These are phyloP conservation scores for Sebastes hopkinsi DNA, from an alignment of 2,797 vertebrate species.

Conservation along the genomic window DNA sequence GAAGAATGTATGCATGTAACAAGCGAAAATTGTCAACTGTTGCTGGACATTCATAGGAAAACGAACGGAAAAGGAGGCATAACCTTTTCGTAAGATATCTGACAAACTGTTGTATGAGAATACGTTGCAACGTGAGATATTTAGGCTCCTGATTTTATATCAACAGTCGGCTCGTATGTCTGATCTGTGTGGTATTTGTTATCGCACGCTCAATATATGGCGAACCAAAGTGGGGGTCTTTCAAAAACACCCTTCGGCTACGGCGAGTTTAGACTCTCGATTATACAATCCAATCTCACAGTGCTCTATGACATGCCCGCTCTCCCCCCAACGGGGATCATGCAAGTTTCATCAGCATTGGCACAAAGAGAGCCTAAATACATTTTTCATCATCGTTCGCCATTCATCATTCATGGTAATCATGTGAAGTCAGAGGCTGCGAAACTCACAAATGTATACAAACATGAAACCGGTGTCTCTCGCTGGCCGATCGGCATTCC, in stretches of 20 bases:
- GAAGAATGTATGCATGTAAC: too few relatives aligned
- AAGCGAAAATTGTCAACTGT: too few relatives aligned
- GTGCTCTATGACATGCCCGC: slow-evolving; percentile 34
- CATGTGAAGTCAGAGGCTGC: slow-evolving; percentile 35
- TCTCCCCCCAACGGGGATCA: slow-evolving; percentile 37
- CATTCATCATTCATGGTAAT: slow-evolving; percentile 65
- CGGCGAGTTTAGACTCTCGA: slow-evolving; percentile 7
- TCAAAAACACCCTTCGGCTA: slow-evolving; percentile 1
- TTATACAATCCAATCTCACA: slow-evolving; percentile 51
- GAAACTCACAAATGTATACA: slow-evolving; percentile 36
- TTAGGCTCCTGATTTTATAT: background rate
- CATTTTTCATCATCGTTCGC: slow-evolving; percentile 59
- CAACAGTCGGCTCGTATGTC: background rate
- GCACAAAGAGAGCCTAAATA: slow-evolving; percentile 54
- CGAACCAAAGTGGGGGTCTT: background rate
- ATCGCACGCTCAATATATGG: background rate
- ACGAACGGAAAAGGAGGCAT: too few relatives aligned
- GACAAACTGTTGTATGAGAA: too few relatives aligned
- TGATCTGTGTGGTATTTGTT: slow-evolving; percentile 16
- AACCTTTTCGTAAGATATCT: too few relatives aligned
- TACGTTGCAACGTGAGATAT: background rate
- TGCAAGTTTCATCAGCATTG: slow-evolving; percentile 63
- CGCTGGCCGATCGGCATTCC: slow-evolving; percentile 13
- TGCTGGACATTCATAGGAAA: too few relatives aligned
- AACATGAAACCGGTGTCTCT: slow-evolving; percentile 22